Evolutionary conservation across 35 echinoderm and acorn worm genomes (phyloP), one percentile per base, ranked within the genome.

Genomic region (Apostichopus parvimensis): DNA sequence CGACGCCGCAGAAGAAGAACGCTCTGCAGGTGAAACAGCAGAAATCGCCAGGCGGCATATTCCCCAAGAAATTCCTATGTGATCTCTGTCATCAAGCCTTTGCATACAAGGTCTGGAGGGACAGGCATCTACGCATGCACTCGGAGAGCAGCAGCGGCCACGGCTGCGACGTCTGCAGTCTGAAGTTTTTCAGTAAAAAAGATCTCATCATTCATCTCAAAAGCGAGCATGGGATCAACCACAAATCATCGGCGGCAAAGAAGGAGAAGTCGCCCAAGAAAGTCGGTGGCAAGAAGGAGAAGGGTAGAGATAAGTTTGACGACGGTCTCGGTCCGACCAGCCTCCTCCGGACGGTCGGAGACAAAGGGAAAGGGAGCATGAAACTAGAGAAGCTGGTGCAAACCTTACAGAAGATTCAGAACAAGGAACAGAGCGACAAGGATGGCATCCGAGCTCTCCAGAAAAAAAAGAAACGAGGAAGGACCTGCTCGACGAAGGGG

Each of bases 51-150:
- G 25, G 79, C 28, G 34, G 34, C 10, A 78, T 90, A 58, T 78
- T 90, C 25, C 88, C 88, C 25, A 90, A 90, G 71, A 90, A 20
- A 15, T 94, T 91, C 60, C 10, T 54, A 4, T 94, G 93, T 58
- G 22, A 80, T 53, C 53, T 94, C 57, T 94, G 93, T 78, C 66
- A 82, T 58, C 89, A 90, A 56, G 79, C 93, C 20, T 94, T 94
- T 86, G 89, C 89, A 53, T 94, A 94, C 52, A 79, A 90, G 58
- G 64, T 80, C 15, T 94, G 93, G 93, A 90, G 77, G 58, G 88
- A 94, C 56, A 94, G 77, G 70, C 93, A 94, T 77, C 60, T 94
- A 53, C 60, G 77, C 54, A 90, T 65, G 54, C 93, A 94, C 55
- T 62, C 21, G 7, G 21, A 87, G 8, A 62, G 85, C 18, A 62